These are phyloP conservation scores for Dexiosoma caninum DNA, from an alignment of 2,888 invertebrate species.

Conservation along the genomic window DNA sequence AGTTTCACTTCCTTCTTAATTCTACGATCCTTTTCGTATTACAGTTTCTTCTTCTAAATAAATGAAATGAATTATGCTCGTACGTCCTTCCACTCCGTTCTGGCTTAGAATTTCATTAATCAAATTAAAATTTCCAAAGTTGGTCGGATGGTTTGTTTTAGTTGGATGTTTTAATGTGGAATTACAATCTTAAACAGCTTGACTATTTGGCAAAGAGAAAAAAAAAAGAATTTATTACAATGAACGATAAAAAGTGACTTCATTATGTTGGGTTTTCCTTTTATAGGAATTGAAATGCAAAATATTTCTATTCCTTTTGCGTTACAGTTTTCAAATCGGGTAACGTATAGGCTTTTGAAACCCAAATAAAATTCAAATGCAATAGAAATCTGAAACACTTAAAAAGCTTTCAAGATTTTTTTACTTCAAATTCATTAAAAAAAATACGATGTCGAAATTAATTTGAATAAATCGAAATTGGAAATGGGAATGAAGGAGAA, in stretches of 20 bases:
- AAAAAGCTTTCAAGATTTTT: no score
- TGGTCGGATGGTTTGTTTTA: background rate
- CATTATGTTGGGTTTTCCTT: background rate
- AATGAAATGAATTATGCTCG: background rate
- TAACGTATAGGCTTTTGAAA: no score
- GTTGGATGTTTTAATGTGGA: background rate
- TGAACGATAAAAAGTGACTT: background rate
- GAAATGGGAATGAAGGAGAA: background rate
- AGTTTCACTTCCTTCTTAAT: constrained; percentile 33
- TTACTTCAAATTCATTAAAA: no score
- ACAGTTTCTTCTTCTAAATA: background rate
- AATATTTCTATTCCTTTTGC: no score
- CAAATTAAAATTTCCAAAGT: constrained; percentile 38
- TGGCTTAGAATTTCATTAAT: constrained; percentile 43
- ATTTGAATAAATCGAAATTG: background rate
- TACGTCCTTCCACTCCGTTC: background rate
- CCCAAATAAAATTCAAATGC: no score
- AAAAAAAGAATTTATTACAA: constrained; percentile 17
- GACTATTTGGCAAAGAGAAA: background rate
- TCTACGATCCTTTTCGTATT: no score
- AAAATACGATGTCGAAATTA: background rate
- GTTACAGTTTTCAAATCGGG: no score
- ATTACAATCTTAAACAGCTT: constrained; percentile 35
- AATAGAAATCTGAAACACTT: no score
- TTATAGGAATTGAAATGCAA: no score